Evolutionary conservation across 2,888 invertebrate species (phyloP).

Genomic region (Diplolepis rosae): DNA sequence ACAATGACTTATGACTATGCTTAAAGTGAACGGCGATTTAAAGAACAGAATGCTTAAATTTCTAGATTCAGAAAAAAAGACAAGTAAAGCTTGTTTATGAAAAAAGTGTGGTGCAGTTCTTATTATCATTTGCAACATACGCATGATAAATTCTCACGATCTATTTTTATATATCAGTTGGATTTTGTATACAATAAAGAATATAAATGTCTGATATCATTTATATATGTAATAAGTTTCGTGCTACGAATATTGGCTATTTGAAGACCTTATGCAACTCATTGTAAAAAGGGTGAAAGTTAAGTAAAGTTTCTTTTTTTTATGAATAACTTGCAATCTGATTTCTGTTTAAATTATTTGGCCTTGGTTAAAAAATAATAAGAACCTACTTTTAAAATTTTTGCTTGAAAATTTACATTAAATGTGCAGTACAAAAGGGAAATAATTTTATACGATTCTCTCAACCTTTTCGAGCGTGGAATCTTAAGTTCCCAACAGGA

Average conservation of each 20-base stretch:
- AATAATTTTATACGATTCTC: background rate
- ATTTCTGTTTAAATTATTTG: background rate
- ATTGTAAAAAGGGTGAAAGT: slow-evolving; percentile 10
- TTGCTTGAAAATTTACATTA: background rate
- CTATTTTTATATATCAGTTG: background rate
- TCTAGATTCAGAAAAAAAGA: background rate
- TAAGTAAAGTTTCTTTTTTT: slow-evolving; percentile 1
- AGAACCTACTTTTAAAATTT: background rate
- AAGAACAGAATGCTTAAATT: background rate
- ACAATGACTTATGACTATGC: background rate
- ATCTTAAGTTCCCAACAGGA: slow-evolving; percentile 26
- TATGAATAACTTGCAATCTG: background rate
- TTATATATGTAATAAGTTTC: background rate
- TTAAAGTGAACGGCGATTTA: background rate
- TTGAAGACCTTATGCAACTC: slow-evolving; percentile 8
- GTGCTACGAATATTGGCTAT: slow-evolving; percentile 16
- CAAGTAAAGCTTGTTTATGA: background rate
- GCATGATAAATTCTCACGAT: slow-evolving; percentile 22
- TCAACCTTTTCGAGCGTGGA: slow-evolving; percentile 24
- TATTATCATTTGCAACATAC: slow-evolving; percentile 15
- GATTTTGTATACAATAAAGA: background rate
- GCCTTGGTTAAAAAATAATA: background rate
- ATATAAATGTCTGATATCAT: background rate
- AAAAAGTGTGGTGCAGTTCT: background rate
- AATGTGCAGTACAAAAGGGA: background rate